phyloP scores from a whole-genome alignment of 2,888 invertebrate species.

The Uropetala carovei region DNA sequence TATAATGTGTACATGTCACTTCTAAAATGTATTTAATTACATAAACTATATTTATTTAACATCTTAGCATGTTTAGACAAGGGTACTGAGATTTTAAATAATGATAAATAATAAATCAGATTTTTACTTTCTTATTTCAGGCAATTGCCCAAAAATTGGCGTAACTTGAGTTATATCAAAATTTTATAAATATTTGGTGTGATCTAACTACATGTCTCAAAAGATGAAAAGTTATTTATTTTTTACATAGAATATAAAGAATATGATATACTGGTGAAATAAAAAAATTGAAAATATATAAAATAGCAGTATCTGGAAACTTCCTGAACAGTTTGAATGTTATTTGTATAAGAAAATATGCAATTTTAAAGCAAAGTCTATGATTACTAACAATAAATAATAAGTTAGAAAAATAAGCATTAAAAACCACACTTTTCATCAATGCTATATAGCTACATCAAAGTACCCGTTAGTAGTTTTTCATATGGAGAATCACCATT shows the following conservation, averaged over 20 bases:
- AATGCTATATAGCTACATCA: neutral
- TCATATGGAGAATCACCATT: neutral
- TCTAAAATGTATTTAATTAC: too few relatives aligned
- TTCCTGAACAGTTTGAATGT: too few relatives aligned
- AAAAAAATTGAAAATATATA: too few relatives aligned
- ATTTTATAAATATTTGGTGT: neutral
- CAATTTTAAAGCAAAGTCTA: too few relatives aligned
- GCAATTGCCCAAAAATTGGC: neutral
- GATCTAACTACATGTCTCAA: neutral
- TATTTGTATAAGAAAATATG: too few relatives aligned
- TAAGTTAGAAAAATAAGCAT: neutral
- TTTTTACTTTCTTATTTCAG: neutral
- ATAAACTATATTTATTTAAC: too few relatives aligned
- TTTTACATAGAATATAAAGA: neutral
- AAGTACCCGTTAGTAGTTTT: conserved; percentile 27
- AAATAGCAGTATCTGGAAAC: too few relatives aligned
- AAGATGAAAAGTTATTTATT: neutral
- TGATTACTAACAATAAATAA: neutral
- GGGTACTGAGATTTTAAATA: too few relatives aligned
- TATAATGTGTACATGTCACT: too few relatives aligned
- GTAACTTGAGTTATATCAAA: neutral
- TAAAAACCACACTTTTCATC: neutral
- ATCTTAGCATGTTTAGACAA: too few relatives aligned
- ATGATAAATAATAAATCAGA: neutral
- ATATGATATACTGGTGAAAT: neutral